Base-by-base conservation (phyloP, 2,888 invertebrate genomes). In the Drosophila borborema region DNA sequence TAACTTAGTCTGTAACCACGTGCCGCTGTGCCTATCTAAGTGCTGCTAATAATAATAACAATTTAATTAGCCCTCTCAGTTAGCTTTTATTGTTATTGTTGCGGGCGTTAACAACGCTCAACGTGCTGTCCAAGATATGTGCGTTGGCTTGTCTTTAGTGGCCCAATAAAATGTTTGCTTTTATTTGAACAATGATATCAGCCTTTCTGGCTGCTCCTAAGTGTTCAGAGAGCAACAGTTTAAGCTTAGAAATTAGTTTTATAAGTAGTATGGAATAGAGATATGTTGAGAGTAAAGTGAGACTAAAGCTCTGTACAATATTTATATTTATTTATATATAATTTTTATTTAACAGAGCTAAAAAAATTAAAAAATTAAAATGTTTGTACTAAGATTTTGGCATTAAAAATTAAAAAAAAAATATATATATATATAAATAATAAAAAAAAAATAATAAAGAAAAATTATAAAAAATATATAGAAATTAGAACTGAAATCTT, bases 31-130 rank as follows among this genome's bases (percentile, higher is more conserved):
- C 56, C 55, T 61, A 41, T 46, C 55, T 43, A 28, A 36, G 43
- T 65, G 71, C 76, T 71, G 79, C 60, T 46, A 54, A 51, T 51
- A 51, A 72, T 54, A 73, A 81, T 73, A 74, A 72, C 67, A 54
- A 64, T 74, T 86, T 80, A 82, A 82, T 90, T 85, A 82, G 66
- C 72, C 48, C 53, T 65, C 41, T 56, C 51, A 18, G 28, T 46
- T 56, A 45, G 58, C 40, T 36, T 51, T 51, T 40, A 40, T 51
- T 31, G 60, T 23, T 60, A 40, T 51, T 40, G 60, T 38, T 60
- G 60, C 43, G 55, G 58, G 53, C 54, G 43, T 31, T 46, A 31
- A 54, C 23, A 45, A 18, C 23, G 23, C 28, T 40, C 40, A 34
- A 8, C 66, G 55, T 20, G 38, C 31, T 31, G 38, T 20, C 20